Evolutionary conservation across 2,888 invertebrate genomes (phyloP).

Genomic region (Micoletzkya japonica): DNA sequence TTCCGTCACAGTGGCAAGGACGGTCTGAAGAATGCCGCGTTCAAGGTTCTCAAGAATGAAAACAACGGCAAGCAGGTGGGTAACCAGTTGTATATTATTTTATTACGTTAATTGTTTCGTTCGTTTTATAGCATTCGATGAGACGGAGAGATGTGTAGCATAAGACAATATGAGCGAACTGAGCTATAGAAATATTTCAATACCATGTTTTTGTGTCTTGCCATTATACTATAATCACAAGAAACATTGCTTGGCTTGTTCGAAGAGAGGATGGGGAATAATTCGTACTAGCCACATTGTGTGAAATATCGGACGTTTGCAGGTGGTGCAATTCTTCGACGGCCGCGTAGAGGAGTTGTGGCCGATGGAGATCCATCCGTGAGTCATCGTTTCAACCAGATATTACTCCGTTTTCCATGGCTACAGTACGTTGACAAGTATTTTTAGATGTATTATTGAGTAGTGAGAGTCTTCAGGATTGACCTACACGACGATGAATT

Average conservation of each 20-base stretch:
- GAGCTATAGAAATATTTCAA: too few species aligned
- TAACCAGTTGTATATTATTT: too few species aligned
- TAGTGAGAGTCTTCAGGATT: neutral
- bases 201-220: too few species aligned
- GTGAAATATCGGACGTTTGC: neutral
- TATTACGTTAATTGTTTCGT: too few species aligned
- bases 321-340: slow-evolving; percentile 29
- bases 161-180: too few species aligned
- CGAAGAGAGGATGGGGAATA: neutral
- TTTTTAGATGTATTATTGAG: neutral
- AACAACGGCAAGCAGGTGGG: slow-evolving; percentile 31
- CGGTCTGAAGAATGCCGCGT: slow-evolving; percentile 5
- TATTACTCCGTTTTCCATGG: too few species aligned
- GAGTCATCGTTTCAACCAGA: neutral
- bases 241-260: too few species aligned
- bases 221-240: too few species aligned
- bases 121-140: too few species aligned
- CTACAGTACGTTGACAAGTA: too few species aligned
- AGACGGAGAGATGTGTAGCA: too few species aligned
- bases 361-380: slow-evolving; percentile 28
- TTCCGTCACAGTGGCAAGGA: neutral
- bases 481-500: slow-evolving; percentile 9
- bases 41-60: slow-evolving; percentile 29
- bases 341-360: slow-evolving; percentile 19
- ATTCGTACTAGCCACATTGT: neutral